These are phyloP conservation scores for Agriopis aurantiaria DNA, from an alignment of 2,888 invertebrate genomes.

Conservation along the genomic window DNA sequence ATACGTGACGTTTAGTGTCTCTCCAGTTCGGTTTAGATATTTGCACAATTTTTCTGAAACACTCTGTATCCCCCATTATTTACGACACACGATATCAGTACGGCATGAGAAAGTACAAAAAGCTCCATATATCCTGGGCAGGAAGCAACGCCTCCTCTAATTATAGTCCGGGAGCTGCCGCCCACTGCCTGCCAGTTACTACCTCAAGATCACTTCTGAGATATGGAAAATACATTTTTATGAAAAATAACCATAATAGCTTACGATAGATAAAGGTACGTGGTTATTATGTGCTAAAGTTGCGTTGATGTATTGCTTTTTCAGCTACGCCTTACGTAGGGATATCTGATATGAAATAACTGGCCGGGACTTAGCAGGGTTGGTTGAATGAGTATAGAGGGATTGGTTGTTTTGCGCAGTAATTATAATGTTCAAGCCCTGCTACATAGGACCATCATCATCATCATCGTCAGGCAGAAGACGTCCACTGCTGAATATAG, in stretches of 20 bases:
- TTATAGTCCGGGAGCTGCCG: conserved; percentile 55
- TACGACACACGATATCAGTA: conserved; percentile 27
- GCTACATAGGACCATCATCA: no score
- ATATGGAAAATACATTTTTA: conserved; percentile 41
- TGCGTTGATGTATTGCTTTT: conserved; percentile 31
- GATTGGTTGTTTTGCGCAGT: no score
- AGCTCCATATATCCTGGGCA: conserved; percentile 43
- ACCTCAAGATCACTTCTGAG: conserved; percentile 41
- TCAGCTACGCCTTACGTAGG: conserved; percentile 21
- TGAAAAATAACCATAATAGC: conserved; percentile 42
- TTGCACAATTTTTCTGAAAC: not conserved
- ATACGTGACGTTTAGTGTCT: no score
- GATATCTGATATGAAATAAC: conserved; percentile 19
- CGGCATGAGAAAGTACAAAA: conserved; percentile 39
- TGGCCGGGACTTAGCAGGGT: not conserved
- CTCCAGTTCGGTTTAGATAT: not conserved
- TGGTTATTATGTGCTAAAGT: conserved; percentile 35
- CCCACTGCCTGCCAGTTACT: conserved; percentile 48
- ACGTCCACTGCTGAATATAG: no score
- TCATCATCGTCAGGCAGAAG: no score
- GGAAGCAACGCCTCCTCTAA: conserved; percentile 58
- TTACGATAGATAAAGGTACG: conserved; percentile 31
- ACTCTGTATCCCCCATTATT: conserved; percentile 20
- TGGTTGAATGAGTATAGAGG: no score
- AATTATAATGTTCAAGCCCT: no score